Base-by-base conservation (phyloP, 1,140 invertebrate species). In the Episyrphus balteatus region DNA sequence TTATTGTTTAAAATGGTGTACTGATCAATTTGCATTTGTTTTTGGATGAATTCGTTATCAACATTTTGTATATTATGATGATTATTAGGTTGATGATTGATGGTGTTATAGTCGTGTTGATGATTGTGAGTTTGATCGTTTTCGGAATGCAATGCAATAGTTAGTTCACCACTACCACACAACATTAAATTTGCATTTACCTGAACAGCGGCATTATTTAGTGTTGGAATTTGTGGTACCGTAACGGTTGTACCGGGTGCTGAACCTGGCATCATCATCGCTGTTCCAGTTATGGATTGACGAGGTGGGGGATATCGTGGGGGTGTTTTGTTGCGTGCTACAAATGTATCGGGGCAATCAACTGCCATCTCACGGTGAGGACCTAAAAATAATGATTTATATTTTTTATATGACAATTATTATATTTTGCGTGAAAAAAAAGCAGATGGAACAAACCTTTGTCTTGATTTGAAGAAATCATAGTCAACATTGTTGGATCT, bases 311-410 rank as follows among this genome's bases (percentile, higher is more conserved):
- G 87, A 76, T 92, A 96, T 64, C 91, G 80, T 54, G 88, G 93
- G 52, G 85, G 89, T 50, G 82, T 93, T 76, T 91, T 96, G 71
- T 86, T 88, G 68, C 83, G 78, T 54, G 80, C 87, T 55, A 95
- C 83, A 73, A 98, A 97, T 60, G 83, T 86, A 63, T 95, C 92
- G 59, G 95, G 95, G 51, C 95, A 92, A 73, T 98, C 95, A 62
- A 98, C 92, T 59, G 95, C 90, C 88, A 98, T 92, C 80, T 98
- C 95, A 63, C 88, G 82, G 75, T 88, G 86, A 61, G 86, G 86
- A 70, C 84, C 80, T 78, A 71, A 46, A 70, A 70, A 31, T 18
- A 48, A 17, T 37, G n/a, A n/a, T n/a, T n/a, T n/a, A 26, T 26
- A 26, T 26, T 26, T 26, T 26, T 5, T 26, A 26, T 26, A 5